Evolutionary conservation across 2,888 invertebrate species (phyloP), one percentile per base, ranked within the genome.

Genomic region (Micropterix aruncella): DNA sequence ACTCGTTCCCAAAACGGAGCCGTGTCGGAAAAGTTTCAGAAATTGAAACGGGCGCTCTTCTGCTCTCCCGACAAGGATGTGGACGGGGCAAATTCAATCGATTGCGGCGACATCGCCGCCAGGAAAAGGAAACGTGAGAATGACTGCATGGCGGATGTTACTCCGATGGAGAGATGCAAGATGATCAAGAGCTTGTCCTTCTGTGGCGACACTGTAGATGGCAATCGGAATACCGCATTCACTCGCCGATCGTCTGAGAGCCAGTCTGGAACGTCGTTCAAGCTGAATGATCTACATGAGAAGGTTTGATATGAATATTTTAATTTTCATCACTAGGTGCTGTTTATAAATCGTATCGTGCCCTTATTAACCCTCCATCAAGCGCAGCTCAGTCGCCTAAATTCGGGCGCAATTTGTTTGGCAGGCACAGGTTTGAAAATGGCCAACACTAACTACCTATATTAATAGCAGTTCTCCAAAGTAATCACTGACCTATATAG

Each of bases 31-130:
- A 27, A 27, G 12, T 58, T 70, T 3, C 72, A 77, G 57, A 75
- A 66, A 50, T 79, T 82, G 0, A 83, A 79, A 53, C 66, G 83
- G 3, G 77, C 77, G 0, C 56, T 84, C 1, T 84, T 84, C 46
- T 63, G 71, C 2, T 79, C 83, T 0, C 79, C 83, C 0, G 65
- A 63, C 1, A 68, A 67, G 51, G 7, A 7, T 27, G 27, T 27
- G 27, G 56, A 52, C 3, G 63, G 62, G 0, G 64, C 68, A 12
- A 68, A 68, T 46, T 68, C 66, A 43, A 54, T 27, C 7, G 27
- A 27, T 12, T n/a, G n/a, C n/a, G n/a, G n/a, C n/a, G n/a, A n/a
- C n/a, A n/a, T n/a, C n/a, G 27, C 27, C 5, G 27, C 27, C 5
- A n/a, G 65, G 54, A 73, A 66, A 50, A 60, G 68, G 38, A 77